Evolutionary conservation across 1,140 invertebrate genomes (phyloP).

Genomic region (Eueides isabella): DNA sequence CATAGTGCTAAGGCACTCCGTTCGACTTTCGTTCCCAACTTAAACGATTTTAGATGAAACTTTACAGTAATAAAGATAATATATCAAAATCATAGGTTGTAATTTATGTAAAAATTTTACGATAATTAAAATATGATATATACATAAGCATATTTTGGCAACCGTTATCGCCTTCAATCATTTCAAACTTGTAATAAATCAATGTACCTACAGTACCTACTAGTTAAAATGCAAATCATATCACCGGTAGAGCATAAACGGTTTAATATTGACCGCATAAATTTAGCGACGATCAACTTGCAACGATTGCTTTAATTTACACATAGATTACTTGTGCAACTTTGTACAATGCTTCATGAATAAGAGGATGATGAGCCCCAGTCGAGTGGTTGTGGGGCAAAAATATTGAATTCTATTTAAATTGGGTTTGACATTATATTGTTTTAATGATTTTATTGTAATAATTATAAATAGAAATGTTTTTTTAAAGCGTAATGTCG

Average conservation of each 20-base stretch:
- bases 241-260: conserved; percentile 18
- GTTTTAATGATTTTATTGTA: too few relatives aligned
- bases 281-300: conserved; percentile 15
- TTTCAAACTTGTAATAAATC: background rate
- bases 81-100: too few relatives aligned
- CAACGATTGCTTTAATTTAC: conserved; percentile 18
- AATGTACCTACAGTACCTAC: background rate
- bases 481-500: too few relatives aligned
- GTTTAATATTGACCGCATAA: conserved; percentile 25
- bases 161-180: background rate
- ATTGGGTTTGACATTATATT: background rate
- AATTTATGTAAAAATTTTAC: too few relatives aligned
- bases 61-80: too few relatives aligned
- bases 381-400: background rate
- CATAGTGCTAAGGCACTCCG: too few relatives aligned
- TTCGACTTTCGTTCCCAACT: too few relatives aligned
- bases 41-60: too few relatives aligned
- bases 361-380: background rate
- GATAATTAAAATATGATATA: too few relatives aligned
- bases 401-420: background rate
- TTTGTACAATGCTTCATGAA: conserved; percentile 12
- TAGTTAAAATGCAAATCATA: conserved; percentile 30
- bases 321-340: conserved; percentile 12
- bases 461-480: too few relatives aligned
- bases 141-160: background rate